These are phyloP conservation scores for Gonocerus acuteangulatus DNA, from an alignment of 2,888 invertebrate genomes.

Conservation along the genomic window DNA sequence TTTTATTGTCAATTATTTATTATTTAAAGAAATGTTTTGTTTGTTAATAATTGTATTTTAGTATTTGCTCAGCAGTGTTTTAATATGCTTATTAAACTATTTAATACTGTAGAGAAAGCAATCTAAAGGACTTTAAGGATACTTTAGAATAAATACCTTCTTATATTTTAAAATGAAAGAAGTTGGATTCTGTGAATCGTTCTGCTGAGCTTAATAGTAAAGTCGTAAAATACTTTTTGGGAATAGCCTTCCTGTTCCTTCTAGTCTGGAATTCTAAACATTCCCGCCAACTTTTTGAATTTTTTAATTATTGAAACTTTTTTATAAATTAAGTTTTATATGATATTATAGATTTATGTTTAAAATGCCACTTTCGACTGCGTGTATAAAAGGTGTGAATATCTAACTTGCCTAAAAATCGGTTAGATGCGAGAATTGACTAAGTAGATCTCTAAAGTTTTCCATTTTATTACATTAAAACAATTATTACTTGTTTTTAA, in stretches of 20 bases:
- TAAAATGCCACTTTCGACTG: no score
- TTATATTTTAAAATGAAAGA: neutral
- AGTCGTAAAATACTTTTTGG: neutral
- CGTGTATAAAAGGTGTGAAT: no score
- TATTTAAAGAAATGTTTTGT: neutral
- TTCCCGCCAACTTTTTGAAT: neutral
- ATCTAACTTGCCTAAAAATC: no score
- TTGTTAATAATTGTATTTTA: no score
- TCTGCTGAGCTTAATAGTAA: neutral
- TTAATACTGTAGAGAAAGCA: no score
- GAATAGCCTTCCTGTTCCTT: neutral
- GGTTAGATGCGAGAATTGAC: no score
- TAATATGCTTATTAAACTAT: neutral
- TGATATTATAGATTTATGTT: neutral
- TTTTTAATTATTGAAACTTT: neutral
- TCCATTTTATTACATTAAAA: no score
- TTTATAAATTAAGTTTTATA: neutral
- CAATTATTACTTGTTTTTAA: no score
- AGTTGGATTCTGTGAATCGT: neutral
- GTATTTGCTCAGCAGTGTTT: constrained; percentile 1
- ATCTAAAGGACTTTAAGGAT: no score
- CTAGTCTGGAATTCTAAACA: neutral
- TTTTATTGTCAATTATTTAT: neutral
- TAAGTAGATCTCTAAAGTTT: no score
- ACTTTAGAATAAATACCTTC: no score